These are phyloP conservation scores for Aricia artaxerxes DNA, from an alignment of 2,888 invertebrate species.

Conservation along the genomic window DNA sequence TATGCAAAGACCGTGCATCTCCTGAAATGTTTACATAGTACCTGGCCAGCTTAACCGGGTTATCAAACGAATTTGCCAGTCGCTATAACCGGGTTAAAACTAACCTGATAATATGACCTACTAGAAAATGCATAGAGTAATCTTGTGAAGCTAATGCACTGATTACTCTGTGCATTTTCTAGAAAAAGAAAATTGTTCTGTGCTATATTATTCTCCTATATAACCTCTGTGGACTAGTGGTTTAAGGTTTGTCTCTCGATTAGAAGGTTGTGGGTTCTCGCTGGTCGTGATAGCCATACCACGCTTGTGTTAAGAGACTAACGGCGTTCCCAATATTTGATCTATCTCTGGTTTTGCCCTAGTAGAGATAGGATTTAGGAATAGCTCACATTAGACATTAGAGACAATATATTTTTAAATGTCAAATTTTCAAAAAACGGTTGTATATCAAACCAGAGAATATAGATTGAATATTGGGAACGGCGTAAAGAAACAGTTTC, in stretches of 20 bases:
- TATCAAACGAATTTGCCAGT: conserved; percentile 25
- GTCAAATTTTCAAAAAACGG: too few relatives aligned
- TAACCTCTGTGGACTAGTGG: background rate
- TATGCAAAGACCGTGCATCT: background rate
- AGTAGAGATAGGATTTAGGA: too few relatives aligned
- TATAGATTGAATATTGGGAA: too few relatives aligned
- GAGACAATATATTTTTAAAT: too few relatives aligned
- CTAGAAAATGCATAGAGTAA: conserved; percentile 20
- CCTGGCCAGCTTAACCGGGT: conserved; percentile 25
- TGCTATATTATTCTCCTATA: background rate
- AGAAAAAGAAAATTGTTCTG: background rate
- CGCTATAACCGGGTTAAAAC: conserved; percentile 3
- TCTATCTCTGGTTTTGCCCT: too few relatives aligned
- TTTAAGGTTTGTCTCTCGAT: background rate
- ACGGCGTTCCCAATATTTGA: too few relatives aligned
- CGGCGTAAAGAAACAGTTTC: too few relatives aligned
- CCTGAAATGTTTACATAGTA: conserved; percentile 7
- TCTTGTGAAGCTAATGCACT: conserved; percentile 10
- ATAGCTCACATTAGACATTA: too few relatives aligned
- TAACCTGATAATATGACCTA: conserved; percentile 19
- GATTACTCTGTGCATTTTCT: background rate
- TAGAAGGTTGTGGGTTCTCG: background rate
- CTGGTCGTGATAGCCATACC: background rate
- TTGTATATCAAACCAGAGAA: too few relatives aligned
- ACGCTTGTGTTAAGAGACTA: too few relatives aligned